These are phyloP conservation scores for Myotis davidii DNA, from an alignment of 2,113 vertebrate species.

Conservation along the genomic window DNA sequence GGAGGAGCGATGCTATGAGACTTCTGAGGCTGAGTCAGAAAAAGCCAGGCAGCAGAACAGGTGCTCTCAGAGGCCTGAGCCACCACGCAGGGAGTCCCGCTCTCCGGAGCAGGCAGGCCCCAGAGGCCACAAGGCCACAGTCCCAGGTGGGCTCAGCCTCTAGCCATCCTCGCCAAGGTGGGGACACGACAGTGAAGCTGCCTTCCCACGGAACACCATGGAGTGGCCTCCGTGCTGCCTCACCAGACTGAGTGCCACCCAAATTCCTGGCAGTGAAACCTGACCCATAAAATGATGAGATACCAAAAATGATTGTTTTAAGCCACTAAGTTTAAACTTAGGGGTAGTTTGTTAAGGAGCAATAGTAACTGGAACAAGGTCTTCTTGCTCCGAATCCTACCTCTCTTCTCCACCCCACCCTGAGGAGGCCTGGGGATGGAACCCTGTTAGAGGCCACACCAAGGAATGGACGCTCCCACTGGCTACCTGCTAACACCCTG, in stretches of 20 bases:
- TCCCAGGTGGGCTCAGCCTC: not conserved
- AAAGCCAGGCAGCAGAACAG: not conserved
- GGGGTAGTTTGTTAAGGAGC: not conserved
- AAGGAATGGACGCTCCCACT: not conserved
- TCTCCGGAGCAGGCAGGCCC: not conserved
- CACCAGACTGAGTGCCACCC: not conserved
- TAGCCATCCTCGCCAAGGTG: not conserved
- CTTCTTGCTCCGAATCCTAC: not conserved
- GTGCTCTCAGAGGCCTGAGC: not conserved
- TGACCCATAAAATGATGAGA: not conserved
- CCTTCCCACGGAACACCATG: not conserved
- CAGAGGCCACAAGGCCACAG: not conserved
- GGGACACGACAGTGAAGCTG: not conserved
- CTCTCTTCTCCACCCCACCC: not conserved
- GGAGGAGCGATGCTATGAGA: not conserved
- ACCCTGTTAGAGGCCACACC: not conserved
- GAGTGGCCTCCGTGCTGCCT: not conserved
- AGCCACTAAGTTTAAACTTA: not conserved
- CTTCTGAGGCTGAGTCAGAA: not conserved
- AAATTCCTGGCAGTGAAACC: not conserved
- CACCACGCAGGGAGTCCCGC: not conserved
- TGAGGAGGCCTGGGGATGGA: not conserved
- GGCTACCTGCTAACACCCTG: not conserved
- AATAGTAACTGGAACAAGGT: not conserved
- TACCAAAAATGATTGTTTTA: not conserved